phyloP scores from a whole-genome alignment of 2,888 invertebrate genomes.

The Ceriagrion tenellum region DNA sequence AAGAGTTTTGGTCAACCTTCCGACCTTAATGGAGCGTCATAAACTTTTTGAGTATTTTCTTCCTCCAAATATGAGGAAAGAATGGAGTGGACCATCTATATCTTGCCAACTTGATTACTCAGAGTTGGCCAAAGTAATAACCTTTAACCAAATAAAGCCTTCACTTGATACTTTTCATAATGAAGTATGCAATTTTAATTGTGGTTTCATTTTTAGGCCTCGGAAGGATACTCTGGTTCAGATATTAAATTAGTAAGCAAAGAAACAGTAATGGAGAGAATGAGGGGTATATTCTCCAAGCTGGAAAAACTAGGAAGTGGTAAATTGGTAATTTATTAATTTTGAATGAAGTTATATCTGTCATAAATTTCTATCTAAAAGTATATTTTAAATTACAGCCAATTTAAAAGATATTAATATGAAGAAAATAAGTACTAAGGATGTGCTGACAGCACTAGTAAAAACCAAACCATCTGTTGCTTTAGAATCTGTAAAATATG shows the following conservation, averaged over 20 bases:
- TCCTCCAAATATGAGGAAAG: constrained; percentile 77
- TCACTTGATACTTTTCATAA: not conserved
- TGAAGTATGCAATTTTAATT: not conserved
- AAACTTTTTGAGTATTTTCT: constrained; percentile 85
- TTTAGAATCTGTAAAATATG: constrained; percentile 81
- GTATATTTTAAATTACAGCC: constrained; percentile 68
- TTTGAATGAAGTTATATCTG: not conserved
- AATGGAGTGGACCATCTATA: constrained; percentile 77
- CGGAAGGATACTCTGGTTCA: constrained; percentile 91
- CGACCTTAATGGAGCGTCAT: constrained; percentile 83
- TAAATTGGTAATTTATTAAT: constrained; percentile 53
- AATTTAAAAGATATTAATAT: constrained; percentile 72
- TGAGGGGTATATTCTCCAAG: constrained; percentile 83
- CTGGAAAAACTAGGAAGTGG: constrained; percentile 76
- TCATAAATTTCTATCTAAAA: constrained; percentile 22
- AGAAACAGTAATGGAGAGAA: constrained; percentile 90
- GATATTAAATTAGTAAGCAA: constrained; percentile 93
- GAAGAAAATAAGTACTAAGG: constrained; percentile 76
- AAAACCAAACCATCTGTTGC: constrained; percentile 82
- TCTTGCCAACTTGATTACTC: constrained; percentile 78
- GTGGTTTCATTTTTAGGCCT: constrained; percentile 77
- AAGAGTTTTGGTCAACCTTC: constrained; percentile 89
- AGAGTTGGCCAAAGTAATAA: constrained; percentile 75
- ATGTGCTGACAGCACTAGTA: constrained; percentile 80
- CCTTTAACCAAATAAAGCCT: not conserved